Evolutionary conservation across 1,140 invertebrate genomes (phyloP), one percentile per base, ranked within the genome.

Genomic region (Neuroterus valhalla): DNA sequence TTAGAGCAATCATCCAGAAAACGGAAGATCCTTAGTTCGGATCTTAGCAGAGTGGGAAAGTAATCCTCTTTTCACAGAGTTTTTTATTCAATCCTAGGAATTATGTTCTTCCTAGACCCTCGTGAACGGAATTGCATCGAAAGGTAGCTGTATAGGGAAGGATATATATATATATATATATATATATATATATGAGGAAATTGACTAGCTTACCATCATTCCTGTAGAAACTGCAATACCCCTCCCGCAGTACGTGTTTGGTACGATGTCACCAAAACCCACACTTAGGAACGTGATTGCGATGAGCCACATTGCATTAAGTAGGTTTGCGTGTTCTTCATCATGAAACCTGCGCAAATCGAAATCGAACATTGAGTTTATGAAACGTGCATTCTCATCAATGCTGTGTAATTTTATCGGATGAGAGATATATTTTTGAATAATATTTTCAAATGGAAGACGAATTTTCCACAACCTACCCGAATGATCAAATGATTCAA

Each of bases 191-290:
- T 19, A 68, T 46, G 15, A 21, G 12, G 8, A 26, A 46, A 68
- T 72, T 70, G 21, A 62, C 69, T 74, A 69, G 90, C 94, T 97
- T 95, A 99, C 98, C 97, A 99, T 98, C 89, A 99, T 97, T 87
- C 98, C 98, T 78, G 98, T 99, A 89, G 96, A 97, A 85, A 99
- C 98, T 85, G 98, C 97, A 87, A 99, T 98, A 88, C 96, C 97
- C 90, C 98, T 93, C 84, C 98, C 98, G 92, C 98, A 99, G 93
- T 99, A 99, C 80, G 98, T 99, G 92, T 99, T 99, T 87, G 98
- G 98, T 87, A 99, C 98, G 90, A 99, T 98, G 92, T 99, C 98
- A 88, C 98, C 98, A 92, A 99, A 99, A 87, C 98, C 98, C 88
- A 99, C 97, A 91, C 97, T 98, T 84, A 99, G 94, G 93, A 99